Evolutionary conservation across 2,888 invertebrate species (phyloP), one percentile per base, ranked within the genome.

Genomic region (Dicycla oo): DNA sequence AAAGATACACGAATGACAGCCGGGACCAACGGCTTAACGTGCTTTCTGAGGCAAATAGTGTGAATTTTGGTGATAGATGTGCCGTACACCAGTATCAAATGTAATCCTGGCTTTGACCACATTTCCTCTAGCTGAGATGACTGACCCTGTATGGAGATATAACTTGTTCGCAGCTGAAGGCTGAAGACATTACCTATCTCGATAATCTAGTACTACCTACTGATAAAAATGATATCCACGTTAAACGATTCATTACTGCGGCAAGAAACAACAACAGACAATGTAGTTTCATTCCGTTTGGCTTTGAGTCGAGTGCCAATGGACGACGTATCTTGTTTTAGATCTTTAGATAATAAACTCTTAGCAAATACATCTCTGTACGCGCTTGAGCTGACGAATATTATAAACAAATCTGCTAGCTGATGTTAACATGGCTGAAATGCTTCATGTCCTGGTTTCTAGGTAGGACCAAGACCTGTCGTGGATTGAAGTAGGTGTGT

Each of bases 261-360:
- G 11, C 20, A 67, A 58, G 5, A 6, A 45, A 23, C 38, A n/a
- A 58, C 68, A 45, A 15, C 5, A 73, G 20, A 47, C 45, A 75
- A 69, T 43, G 49, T 56, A 23, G 13, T 51, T 47, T 43, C 23
- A 53, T 58, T 61, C 15, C 18, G 43, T 57, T 57, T 47, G 43
- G 26, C 51, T 58, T 62, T 40, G 34, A 45, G 45, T 58, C 15
- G 23, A 70, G 34, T 75, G 58, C 18, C 58, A 49, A 54, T 60
- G 72, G 18, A 58, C 34, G 20, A 45, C 49, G 15, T 75, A 64
- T 71, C 62, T 53, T 30, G 18, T 43, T 20, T 63, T 30, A 78
- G 49, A 78, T 76, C 45, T 61, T 47, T 18, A 51, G 61, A 78
- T 75, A 70, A 61, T 43, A 51, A 61, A 51, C 43, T 69, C 49